phyloP scores from a whole-genome alignment of 2,888 invertebrate genomes.

The Pyrrhia umbra region DNA sequence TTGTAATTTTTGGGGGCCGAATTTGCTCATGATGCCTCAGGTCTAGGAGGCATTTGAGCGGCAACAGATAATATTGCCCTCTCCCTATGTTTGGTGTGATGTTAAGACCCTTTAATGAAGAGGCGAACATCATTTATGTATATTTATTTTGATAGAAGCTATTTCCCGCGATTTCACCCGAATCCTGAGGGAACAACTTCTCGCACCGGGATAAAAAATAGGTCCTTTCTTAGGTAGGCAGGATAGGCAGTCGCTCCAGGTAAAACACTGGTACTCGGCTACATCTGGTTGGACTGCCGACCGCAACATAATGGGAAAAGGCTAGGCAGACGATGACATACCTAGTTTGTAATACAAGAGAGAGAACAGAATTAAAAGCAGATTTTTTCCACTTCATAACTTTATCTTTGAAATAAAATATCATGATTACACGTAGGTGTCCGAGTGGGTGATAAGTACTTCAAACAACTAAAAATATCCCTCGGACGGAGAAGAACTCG shows the following conservation, averaged over 20 bases:
- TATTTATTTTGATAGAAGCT: not conserved
- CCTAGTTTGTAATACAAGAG: not conserved
- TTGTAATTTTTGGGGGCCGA: constrained; percentile 48
- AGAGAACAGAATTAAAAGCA: not conserved
- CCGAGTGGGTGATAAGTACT: constrained; percentile 26
- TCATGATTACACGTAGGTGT: constrained; percentile 4
- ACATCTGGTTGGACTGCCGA: too few species aligned
- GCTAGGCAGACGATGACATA: too few species aligned
- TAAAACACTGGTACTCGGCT: too few species aligned
- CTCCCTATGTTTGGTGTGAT: constrained; percentile 3
- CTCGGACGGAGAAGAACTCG: not conserved
- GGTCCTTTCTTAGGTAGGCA: too few species aligned
- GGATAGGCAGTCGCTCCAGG: too few species aligned
- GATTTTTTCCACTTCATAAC: not conserved
- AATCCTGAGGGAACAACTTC: too few species aligned
- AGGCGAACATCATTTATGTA: not conserved
- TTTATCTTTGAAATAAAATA: not conserved
- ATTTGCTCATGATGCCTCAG: constrained; percentile 42
- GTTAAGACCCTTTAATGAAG: not conserved
- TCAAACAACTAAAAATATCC: not conserved
- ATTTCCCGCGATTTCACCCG: too few species aligned
- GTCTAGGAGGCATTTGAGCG: constrained; percentile 41
- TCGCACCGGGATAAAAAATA: too few species aligned
- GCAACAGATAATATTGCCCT: constrained; percentile 39
- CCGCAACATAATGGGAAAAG: too few species aligned